Conservation (phyloP, 2,113 vertebrate species). For the Scomber colias region DNA sequence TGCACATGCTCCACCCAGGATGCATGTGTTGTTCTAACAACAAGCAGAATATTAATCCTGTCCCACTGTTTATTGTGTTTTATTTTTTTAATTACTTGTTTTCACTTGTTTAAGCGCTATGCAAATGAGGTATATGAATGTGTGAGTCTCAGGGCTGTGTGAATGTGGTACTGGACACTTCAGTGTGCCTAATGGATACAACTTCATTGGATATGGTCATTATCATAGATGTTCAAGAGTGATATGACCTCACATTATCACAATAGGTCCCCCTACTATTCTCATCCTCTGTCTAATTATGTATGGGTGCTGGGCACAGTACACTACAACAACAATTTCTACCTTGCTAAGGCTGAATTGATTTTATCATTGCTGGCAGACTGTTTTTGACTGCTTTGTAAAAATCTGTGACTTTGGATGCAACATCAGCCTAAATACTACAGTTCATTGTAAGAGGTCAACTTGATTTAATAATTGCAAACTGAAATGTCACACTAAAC, state of each 20-base stretch:
- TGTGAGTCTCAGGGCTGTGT: conserved; percentile 69
- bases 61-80: conserved; percentile 56
- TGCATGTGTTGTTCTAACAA: conserved; percentile 71
- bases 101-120: conserved; percentile 70
- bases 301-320: conserved; percentile 56
- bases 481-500: conserved; percentile 11
- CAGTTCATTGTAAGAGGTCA: conserved; percentile 10
- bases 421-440: conserved; percentile 19
- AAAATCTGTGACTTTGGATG: conserved; percentile 29
- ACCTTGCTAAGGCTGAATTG: conserved; percentile 54
- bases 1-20: conserved; percentile 66
- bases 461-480: conserved; percentile 4
- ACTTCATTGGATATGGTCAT: conserved; percentile 80
- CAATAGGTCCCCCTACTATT: conserved; percentile 75
- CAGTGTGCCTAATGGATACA: conserved; percentile 81
- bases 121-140: conserved; percentile 67
- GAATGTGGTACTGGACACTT: conserved; percentile 78
- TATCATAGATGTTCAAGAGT: conserved; percentile 79
- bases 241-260: conserved; percentile 82
- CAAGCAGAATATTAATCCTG: conserved; percentile 75
- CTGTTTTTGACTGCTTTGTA: conserved; percentile 37
- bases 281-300: conserved; percentile 75
- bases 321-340: conserved; percentile 48
- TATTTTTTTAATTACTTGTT: conserved; percentile 71
- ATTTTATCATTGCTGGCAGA: conserved; percentile 46